A percentile compares a stretch with the other conserved stretches of the same genome.
These are phyloP conservation scores for Coptotermes formosanus DNA, from an alignment of 1,140 invertebrate genomes.

Conservation along the genomic window DNA sequence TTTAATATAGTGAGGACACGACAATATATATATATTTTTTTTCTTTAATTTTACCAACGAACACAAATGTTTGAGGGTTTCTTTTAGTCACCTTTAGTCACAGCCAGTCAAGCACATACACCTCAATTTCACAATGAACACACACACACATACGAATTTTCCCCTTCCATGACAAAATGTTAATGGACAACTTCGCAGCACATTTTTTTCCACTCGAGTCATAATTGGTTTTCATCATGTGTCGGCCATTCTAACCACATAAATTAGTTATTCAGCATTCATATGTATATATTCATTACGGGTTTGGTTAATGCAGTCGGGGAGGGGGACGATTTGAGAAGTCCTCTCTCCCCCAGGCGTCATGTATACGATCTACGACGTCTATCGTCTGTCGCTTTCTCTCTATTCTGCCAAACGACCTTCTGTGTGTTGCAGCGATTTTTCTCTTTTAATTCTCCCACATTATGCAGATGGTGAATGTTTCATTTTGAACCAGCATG, in stretches of 20 bases:
- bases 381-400: background rate
- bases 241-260: background rate
- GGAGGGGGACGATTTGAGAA: background rate
- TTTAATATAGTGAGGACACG: too few species aligned
- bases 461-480: slow-evolving; percentile 27
- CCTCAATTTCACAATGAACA: too few species aligned
- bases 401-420: background rate
- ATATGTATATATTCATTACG: background rate
- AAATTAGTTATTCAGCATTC: background rate
- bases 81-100: too few species aligned
- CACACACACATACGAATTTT: background rate
- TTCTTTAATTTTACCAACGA: too few species aligned
- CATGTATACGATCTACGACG: background rate
- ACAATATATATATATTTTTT: too few species aligned
- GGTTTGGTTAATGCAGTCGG: background rate
- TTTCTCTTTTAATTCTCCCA: slow-evolving; percentile 29
- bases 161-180: background rate
- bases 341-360: background rate
- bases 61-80: too few species aligned
- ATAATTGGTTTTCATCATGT: background rate
- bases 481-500: slow-evolving; percentile 20
- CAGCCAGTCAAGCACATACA: too few species aligned
- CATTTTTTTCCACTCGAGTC: background rate
- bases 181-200: background rate
- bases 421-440: slow-evolving; percentile 18